A percentile compares a stretch with the other conserved stretches of the same genome.
phyloP scores from a whole-genome alignment of 2,797 vertebrate genomes.

The Lagocephalus sceleratus region DNA sequence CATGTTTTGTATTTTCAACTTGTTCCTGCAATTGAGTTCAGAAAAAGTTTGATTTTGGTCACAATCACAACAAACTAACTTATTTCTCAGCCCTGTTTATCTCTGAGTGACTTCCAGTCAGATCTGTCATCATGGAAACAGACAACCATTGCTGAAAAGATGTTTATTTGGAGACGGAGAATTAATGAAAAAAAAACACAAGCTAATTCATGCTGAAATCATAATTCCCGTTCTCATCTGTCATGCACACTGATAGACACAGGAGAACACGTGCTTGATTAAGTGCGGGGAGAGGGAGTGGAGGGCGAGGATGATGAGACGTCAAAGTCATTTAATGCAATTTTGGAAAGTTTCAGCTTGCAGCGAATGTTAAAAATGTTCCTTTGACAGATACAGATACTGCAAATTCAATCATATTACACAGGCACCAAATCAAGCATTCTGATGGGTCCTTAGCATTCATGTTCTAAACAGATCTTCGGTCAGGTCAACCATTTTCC shows the following conservation, averaged over 20 bases:
- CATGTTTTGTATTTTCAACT: too few species aligned
- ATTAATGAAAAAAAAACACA: conserved; percentile 57
- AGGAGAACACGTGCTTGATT: conserved; percentile 74
- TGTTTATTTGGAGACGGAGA: conserved; percentile 44
- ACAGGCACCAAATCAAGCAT: conserved; percentile 26
- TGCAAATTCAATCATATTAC: conserved; percentile 27
- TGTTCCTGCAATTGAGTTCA: too few species aligned
- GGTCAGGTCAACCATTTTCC: neutral
- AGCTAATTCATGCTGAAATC: conserved; percentile 60
- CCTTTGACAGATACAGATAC: neutral
- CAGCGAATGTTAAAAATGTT: conserved; percentile 3
- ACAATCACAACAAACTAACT: conserved; percentile 6
- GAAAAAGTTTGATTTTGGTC: neutral
- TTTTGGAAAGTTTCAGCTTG: conserved; percentile 68
- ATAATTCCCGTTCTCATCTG: conserved; percentile 5
- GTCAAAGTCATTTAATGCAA: conserved; percentile 63
- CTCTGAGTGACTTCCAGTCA: conserved; percentile 38
- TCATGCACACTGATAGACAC: conserved; percentile 47
- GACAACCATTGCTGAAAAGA: conserved; percentile 43
- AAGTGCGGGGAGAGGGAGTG: conserved; percentile 37
- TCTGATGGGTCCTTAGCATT: conserved; percentile 28
- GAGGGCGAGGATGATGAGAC: conserved; percentile 25
- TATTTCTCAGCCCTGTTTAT: conserved; percentile 16
- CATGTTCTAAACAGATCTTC: conserved; percentile 12
- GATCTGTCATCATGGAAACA: conserved; percentile 45